A percentile compares a stretch with the other conserved stretches of the same genome.
Conservation (phyloP, 1,140 invertebrate species). For the Diorhabda elongata region DNA sequence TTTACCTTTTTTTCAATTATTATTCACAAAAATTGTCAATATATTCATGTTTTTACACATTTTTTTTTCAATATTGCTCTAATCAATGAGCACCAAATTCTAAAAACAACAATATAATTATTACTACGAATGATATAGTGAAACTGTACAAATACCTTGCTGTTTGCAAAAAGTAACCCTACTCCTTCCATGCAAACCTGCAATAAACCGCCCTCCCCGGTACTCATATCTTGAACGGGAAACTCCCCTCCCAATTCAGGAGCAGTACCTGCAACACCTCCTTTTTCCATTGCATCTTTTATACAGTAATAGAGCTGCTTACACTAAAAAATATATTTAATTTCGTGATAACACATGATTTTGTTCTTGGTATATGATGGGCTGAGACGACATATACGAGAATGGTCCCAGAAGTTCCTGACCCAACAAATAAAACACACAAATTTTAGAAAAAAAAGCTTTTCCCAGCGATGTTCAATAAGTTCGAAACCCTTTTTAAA, state of each 20-base stretch:
- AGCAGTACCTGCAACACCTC: constrained; percentile 76
- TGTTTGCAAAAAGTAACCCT: constrained; percentile 95
- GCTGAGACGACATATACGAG: too few species aligned
- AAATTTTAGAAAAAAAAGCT: too few species aligned
- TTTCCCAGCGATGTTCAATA: too few species aligned
- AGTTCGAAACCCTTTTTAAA: too few species aligned
- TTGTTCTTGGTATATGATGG: too few species aligned
- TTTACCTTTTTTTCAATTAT: too few species aligned
- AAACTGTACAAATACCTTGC: constrained; percentile 76
- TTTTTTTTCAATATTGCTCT: not conserved
- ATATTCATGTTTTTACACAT: not conserved
- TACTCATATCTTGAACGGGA: constrained; percentile 94
- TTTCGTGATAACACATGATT: not conserved
- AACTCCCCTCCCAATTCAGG: constrained; percentile 96
- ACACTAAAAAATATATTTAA: constrained; percentile 63
- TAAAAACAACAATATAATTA: constrained; percentile 4
- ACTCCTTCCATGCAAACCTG: constrained; percentile 99
- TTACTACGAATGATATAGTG: constrained; percentile 3
- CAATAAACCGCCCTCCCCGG: constrained; percentile 93
- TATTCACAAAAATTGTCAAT: too few species aligned
- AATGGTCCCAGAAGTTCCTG: too few species aligned
- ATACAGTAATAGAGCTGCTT: constrained; percentile 98
- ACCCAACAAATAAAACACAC: too few species aligned
- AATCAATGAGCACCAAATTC: constrained; percentile 13
- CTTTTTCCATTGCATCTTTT: constrained; percentile 97